Conservation (phyloP, 2,113 vertebrate genomes). For the Acanthisitta chloris region DNA sequence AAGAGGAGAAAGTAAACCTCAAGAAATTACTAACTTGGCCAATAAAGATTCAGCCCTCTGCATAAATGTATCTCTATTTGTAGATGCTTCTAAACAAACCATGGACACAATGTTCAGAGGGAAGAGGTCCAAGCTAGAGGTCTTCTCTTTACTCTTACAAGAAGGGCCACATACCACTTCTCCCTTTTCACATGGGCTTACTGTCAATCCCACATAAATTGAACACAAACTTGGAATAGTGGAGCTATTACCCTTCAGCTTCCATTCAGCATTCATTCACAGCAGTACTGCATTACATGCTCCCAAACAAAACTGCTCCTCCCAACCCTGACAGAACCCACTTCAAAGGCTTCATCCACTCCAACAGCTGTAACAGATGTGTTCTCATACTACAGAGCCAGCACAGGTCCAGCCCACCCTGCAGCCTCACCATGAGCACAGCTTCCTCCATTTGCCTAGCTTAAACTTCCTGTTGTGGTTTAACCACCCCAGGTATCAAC, state of each 20-base stretch:
- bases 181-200: not conserved
- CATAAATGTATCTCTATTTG: not conserved
- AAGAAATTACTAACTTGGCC: not conserved
- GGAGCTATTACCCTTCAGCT: not conserved
- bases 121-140: not conserved
- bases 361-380: fast-evolving
- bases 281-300: not conserved
- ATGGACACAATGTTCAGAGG: not conserved
- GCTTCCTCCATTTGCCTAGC: fast-evolving
- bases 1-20: not conserved
- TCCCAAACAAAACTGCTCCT: not conserved
- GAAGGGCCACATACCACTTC: not conserved
- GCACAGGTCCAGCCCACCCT: not conserved
- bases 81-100: not conserved
- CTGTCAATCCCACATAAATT: not conserved
- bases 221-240: not conserved
- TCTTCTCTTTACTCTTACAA: not conserved
- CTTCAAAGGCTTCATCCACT: not conserved
- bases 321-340: not conserved
- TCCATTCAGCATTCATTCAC: not conserved
- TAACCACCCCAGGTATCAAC: no score
- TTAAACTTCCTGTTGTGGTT: no score
- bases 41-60: not conserved
- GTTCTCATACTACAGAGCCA: not conserved
- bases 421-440: not conserved